Evolutionary conservation across 2,888 invertebrate genomes (phyloP).

Genomic region (Nymphalis c-album): DNA sequence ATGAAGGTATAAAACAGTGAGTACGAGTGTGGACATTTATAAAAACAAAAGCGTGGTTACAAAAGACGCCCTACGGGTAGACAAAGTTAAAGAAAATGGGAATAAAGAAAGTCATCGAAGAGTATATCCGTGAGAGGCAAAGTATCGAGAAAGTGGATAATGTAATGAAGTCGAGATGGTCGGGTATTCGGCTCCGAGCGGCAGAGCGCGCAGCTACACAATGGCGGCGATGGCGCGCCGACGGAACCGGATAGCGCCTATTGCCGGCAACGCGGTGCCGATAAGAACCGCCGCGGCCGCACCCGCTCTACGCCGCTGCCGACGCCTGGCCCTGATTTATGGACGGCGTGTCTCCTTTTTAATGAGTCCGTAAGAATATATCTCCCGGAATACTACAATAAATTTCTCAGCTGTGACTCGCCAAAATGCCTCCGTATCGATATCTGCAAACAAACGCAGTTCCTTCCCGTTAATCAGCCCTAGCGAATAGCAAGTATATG

Average conservation of each 20-base stretch:
- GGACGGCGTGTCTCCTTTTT: slow-evolving; percentile 81
- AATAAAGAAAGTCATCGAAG: slow-evolving; percentile 42
- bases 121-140: slow-evolving; percentile 46
- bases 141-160: slow-evolving; percentile 63
- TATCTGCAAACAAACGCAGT: slow-evolving; percentile 78
- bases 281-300: slow-evolving; percentile 66
- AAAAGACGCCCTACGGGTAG: slow-evolving; percentile 43
- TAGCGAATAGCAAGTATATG: slow-evolving; percentile 68
- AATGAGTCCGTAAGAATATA: slow-evolving; percentile 81
- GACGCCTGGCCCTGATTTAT: slow-evolving; percentile 75
- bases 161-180: slow-evolving; percentile 66
- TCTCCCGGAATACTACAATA: slow-evolving; percentile 75
- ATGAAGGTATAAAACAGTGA: too few relatives aligned
- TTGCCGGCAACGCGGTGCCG: slow-evolving; percentile 72
- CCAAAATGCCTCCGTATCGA: slow-evolving; percentile 75
- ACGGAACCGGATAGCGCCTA: slow-evolving; percentile 81
- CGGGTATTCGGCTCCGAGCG: slow-evolving; percentile 49
- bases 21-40: neutral
- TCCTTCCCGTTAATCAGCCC: slow-evolving; percentile 75
- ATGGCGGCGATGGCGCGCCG: slow-evolving; percentile 62
- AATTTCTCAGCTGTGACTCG: slow-evolving; percentile 73
- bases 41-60: slow-evolving; percentile 19
- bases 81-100: slow-evolving; percentile 35
- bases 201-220: slow-evolving; percentile 52
- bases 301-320: slow-evolving; percentile 47